Conservation (phyloP, 2,888 invertebrate genomes). For the Serripes groenlandicus region DNA sequence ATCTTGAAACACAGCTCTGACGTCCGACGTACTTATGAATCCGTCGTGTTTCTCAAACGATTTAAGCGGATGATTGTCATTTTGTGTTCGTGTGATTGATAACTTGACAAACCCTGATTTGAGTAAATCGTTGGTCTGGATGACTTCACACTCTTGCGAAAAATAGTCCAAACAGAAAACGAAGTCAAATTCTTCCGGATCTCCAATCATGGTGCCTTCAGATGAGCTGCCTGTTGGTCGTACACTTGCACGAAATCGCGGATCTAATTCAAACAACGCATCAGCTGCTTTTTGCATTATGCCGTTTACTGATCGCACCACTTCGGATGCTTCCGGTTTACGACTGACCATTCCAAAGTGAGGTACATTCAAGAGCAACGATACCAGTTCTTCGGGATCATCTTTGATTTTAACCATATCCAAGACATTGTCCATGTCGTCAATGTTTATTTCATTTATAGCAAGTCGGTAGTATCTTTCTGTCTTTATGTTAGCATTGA, state of each 20-base stretch:
- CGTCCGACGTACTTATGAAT: constrained; percentile 13
- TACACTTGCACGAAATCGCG: constrained; percentile 30
- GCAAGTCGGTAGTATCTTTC: constrained; percentile 8
- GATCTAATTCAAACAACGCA: constrained; percentile 24
- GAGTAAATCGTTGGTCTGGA: constrained; percentile 34
- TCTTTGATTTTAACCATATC: constrained; percentile 13
- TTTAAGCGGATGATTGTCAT: neutral
- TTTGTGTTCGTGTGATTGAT: neutral
- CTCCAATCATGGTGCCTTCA: constrained; percentile 44
- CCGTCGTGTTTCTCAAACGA: constrained; percentile 21
- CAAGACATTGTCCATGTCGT: constrained; percentile 31
- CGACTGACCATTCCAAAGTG: constrained; percentile 31
- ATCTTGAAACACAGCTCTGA: constrained; percentile 46
- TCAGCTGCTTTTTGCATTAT: constrained; percentile 41
- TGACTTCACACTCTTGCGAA: constrained; percentile 22
- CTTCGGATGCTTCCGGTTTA: constrained; percentile 21
- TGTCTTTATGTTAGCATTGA: neutral
- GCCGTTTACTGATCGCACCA: constrained; percentile 14
- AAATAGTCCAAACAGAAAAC: constrained; percentile 45
- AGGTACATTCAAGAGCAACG: constrained; percentile 18
- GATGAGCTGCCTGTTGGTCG: constrained; percentile 55
- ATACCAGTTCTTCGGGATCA: constrained; percentile 25
- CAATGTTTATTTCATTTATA: constrained; percentile 26
- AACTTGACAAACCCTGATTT: constrained; percentile 34
- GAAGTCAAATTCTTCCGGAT: constrained; percentile 54